phyloP scores from a whole-genome alignment of 1,140 invertebrate genomes.

The Leptoteleia sp. region DNA sequence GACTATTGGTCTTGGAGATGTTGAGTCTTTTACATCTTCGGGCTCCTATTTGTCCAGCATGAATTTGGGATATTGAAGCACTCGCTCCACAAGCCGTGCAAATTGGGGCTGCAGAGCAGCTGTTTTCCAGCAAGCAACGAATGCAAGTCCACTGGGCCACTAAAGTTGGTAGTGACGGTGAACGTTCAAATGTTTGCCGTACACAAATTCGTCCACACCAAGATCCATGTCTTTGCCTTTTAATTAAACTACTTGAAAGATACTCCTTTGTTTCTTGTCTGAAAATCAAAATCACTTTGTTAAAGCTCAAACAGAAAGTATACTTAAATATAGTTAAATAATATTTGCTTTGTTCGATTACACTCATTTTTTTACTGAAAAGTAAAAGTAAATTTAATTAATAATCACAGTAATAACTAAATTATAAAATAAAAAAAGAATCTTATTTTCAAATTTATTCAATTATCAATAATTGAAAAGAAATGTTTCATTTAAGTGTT shows the following conservation, averaged over 20 bases:
- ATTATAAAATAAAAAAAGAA: too few relatives aligned
- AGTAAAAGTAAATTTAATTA: too few relatives aligned
- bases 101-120: conserved; percentile 73
- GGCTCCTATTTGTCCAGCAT: conserved; percentile 75
- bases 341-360: too few relatives aligned
- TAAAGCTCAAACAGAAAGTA: too few relatives aligned
- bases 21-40: conserved; percentile 76
- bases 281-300: conserved; percentile 18
- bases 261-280: conserved; percentile 69
- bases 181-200: conserved; percentile 65
- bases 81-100: conserved; percentile 78
- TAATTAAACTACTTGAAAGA: conserved; percentile 55
- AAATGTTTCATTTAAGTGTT: too few relatives aligned
- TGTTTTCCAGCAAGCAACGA: conserved; percentile 77
- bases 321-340: too few relatives aligned
- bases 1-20: conserved; percentile 70
- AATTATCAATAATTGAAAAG: too few relatives aligned
- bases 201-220: conserved; percentile 69
- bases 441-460: too few relatives aligned
- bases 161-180: conserved; percentile 75
- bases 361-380: too few relatives aligned
- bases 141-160: conserved; percentile 79
- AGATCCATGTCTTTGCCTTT: conserved; percentile 70
- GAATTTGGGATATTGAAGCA: conserved; percentile 74
- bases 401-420: too few relatives aligned